Base-by-base conservation (phyloP, 2,888 invertebrate species). In the Limnephilus auricula region DNA sequence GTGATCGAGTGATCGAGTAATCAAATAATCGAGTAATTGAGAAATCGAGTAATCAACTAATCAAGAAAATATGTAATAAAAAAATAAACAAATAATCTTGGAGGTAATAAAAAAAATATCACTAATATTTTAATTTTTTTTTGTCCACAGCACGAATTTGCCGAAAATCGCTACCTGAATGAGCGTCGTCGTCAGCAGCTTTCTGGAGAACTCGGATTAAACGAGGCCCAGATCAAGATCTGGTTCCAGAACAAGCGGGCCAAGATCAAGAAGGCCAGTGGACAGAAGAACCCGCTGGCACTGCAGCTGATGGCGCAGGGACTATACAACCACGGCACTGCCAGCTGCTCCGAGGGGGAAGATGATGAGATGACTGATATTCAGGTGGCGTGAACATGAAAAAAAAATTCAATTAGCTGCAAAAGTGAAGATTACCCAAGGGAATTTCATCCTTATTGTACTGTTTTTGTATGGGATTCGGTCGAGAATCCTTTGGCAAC, bases 241-340 rank as follows among this genome's bases (percentile, higher is more conserved):
- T 99, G 99, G 99, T 99, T 99, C 96, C 98, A 99, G 96, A 99
- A 99, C 96, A 99, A 99, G 95, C 96, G 99, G 30, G 99, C 99
- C 93, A 98, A 98, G 95, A 97, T 98, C 94, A 98, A 98, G 96
- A 98, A 98, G 94, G 96, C 97, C 25, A 96, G 96, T 87, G 97
- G 97, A 0, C 96, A 96, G 83, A 97, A 97, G 94, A 97, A 97
- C 94, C 97, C 97, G 0, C 95, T 98, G 91, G 98, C 98, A 0
- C 94, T 97, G 40, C 97, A 98, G 94, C 96, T 98, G 90, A 98
- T 98, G 97, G 97, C 98, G 0, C 98, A 98, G 94, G 98, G 98
- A 0, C 96, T 98, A 9, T 98, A 98, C 95, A 99, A 99, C 95
- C 99, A 99, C 94, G 97, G 97, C 92, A 98, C 98, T 85, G 97